Conservation (phyloP, 2,113 vertebrate genomes). For the Myotis davidii region DNA sequence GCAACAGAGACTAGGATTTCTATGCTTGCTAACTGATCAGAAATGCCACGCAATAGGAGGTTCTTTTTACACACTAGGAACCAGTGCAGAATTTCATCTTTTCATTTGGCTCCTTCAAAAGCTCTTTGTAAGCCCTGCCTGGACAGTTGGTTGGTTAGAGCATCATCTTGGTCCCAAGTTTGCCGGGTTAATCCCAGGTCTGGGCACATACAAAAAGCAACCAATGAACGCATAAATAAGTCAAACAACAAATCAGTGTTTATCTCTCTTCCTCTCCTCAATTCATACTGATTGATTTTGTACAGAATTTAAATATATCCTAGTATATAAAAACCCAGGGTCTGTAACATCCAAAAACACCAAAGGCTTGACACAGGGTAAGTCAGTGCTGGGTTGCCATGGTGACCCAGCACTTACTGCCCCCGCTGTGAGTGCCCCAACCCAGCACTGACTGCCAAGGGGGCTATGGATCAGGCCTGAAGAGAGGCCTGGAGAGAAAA, state of each 20-base stretch:
- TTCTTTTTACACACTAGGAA: background rate
- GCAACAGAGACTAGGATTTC: conserved; percentile 45
- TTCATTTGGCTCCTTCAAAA: background rate
- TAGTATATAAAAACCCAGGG: too few relatives aligned
- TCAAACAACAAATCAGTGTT: background rate
- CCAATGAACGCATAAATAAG: background rate
- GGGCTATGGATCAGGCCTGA: too few relatives aligned
- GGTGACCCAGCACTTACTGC: too few relatives aligned
- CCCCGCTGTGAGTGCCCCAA: too few relatives aligned
- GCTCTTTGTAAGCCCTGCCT: background rate
- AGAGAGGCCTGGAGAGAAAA: too few relatives aligned
- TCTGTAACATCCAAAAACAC: too few relatives aligned
- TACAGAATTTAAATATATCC: too few relatives aligned
- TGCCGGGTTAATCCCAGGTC: background rate
- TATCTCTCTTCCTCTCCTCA: background rate
- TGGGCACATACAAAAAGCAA: background rate
- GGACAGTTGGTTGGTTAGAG: background rate
- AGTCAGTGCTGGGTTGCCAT: too few relatives aligned
- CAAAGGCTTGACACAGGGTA: too few relatives aligned
- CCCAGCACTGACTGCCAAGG: too few relatives aligned
- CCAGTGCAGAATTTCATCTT: conserved; percentile 25
- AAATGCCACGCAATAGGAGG: background rate
- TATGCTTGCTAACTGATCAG: background rate
- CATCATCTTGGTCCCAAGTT: background rate
- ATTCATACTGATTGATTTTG: background rate